These are phyloP conservation scores for Parazoanthus darwini DNA, from an alignment of 92 coral and sea anemone species.

Conservation along the genomic window DNA sequence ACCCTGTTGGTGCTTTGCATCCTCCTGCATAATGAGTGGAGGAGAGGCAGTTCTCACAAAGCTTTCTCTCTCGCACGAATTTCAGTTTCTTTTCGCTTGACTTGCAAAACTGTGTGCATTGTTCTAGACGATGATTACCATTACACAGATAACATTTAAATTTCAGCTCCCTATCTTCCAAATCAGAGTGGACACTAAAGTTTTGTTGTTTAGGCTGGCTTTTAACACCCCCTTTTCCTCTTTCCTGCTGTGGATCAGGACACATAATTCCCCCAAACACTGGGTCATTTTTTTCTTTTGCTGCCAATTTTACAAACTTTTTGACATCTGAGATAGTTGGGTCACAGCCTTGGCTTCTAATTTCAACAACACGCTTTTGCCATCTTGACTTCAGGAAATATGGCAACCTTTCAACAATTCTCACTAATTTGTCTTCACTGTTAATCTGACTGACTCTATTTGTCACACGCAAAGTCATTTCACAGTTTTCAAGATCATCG, in stretches of 20 bases:
- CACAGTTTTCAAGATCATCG: constrained; percentile 38
- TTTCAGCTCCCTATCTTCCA: background rate
- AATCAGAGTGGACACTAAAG: constrained; percentile 33
- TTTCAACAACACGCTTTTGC: constrained; percentile 20
- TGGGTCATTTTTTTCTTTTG: background rate
- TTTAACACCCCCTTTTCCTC: constrained; percentile 27
- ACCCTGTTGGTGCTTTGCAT: constrained; percentile 49
- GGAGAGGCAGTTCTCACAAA: constrained; percentile 59
- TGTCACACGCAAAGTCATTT: constrained; percentile 45
- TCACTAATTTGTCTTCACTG: constrained; percentile 47
- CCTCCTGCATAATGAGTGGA: constrained; percentile 53
- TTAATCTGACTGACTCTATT: constrained; percentile 50
- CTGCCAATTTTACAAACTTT: constrained; percentile 6
- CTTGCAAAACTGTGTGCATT: constrained; percentile 36
- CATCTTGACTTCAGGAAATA: constrained; percentile 42
- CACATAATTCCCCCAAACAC: background rate
- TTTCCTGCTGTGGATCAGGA: constrained; percentile 38
- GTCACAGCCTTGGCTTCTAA: constrained; percentile 44
- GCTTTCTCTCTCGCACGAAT: constrained; percentile 47
- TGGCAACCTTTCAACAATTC: constrained; percentile 50
- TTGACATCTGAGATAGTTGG: constrained; percentile 14
- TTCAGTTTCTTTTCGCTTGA: constrained; percentile 2
- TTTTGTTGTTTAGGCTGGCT: constrained; percentile 16
- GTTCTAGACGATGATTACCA: constrained; percentile 47
- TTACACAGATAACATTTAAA: constrained; percentile 52